These are phyloP conservation scores for Sarcophaga carnaria DNA, from an alignment of 2,888 invertebrate species.

Conservation along the genomic window DNA sequence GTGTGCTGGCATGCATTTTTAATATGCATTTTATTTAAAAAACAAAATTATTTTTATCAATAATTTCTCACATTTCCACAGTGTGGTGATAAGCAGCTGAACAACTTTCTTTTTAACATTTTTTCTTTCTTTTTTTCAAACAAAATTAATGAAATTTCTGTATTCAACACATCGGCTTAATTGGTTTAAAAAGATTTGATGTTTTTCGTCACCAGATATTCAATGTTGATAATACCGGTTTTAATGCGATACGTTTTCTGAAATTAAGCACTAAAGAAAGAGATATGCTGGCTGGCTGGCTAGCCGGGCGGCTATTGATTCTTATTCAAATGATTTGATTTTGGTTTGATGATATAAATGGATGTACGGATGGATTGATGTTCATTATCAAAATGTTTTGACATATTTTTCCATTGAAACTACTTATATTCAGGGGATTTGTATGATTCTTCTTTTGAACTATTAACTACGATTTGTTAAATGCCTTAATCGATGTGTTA, in stretches of 20 bases:
- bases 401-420: background rate
- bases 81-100: no score
- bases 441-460: slow-evolving; percentile 11
- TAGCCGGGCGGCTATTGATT: background rate
- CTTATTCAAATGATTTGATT: background rate
- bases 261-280: background rate
- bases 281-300: background rate
- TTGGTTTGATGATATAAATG: background rate
- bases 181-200: background rate
- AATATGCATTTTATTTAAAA: background rate
- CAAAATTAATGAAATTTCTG: no score
- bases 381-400: background rate
- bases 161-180: no score
- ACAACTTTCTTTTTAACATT: background rate
- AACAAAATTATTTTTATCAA: background rate
- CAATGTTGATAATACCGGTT: no score
- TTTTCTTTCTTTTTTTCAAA: background rate
- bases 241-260: background rate
- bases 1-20: background rate
- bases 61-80: no score
- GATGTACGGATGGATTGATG: no score
- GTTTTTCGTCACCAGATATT: no score
- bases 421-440: slow-evolving; percentile 3
- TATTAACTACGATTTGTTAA: slow-evolving; percentile 17
- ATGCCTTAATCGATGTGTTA: slow-evolving; percentile 2